phyloP scores from a whole-genome alignment of 2,888 invertebrate genomes.

The Lissocephala sabroskyi region DNA sequence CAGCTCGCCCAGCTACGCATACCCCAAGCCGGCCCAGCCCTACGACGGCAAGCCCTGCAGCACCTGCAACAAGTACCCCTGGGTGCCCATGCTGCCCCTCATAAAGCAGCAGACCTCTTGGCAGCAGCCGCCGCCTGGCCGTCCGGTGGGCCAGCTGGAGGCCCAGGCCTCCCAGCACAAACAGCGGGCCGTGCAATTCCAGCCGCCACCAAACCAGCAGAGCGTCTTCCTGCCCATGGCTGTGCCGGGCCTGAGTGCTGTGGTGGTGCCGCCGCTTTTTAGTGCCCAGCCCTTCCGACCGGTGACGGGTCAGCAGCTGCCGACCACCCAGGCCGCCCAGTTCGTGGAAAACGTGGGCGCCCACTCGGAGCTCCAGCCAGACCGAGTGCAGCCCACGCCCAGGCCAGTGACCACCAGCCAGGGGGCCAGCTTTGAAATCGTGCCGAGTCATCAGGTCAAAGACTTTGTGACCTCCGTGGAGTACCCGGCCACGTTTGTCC shows the following conservation, averaged over 20 bases:
- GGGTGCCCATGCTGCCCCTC: conserved; percentile 80
- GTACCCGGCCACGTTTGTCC: conserved; percentile 81
- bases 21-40: conserved; percentile 46
- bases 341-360: conserved; percentile 58
- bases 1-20: conserved; percentile 43
- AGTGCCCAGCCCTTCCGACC: conserved; percentile 76
- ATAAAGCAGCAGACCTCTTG: conserved; percentile 35
- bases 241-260: conserved; percentile 78
- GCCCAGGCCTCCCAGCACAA: conserved; percentile 40
- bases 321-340: conserved; percentile 32
- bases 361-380: conserved; percentile 59
- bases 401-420: conserved; percentile 9
- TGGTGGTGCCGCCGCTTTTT: conserved; percentile 77
- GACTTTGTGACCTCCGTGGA: conserved; percentile 82
- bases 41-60: conserved; percentile 77
- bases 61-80: conserved; percentile 85
- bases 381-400: conserved; percentile 27
- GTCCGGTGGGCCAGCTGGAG: conserved; percentile 22
- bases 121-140: conserved; percentile 23
- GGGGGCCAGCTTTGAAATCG: conserved; percentile 55
- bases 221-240: conserved; percentile 74
- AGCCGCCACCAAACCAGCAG: conserved; percentile 18
- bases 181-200: conserved; percentile 37
- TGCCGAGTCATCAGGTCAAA: conserved; percentile 79
- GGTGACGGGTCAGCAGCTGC: conserved; percentile 64